Percentiles rank a stretch among this genome's conserved stretches.
These are phyloP conservation scores for Coreoperca whiteheadi DNA, from an alignment of 2,113 vertebrate species.

Conservation along the genomic window DNA sequence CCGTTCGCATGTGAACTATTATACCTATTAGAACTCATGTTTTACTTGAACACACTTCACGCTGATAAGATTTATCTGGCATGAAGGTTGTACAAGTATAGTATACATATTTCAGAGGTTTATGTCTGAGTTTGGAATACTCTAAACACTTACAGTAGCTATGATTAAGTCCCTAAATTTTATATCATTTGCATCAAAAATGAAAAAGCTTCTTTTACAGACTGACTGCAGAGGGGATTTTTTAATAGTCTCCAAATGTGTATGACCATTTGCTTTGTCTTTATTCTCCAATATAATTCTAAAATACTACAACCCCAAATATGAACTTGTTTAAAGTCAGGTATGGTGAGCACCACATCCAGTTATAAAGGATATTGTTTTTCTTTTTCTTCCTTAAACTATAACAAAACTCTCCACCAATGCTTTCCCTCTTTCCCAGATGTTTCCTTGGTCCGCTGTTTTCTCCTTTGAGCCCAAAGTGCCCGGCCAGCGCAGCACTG, in stretches of 20 bases:
- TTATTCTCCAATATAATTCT: background rate
- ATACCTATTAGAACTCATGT: background rate
- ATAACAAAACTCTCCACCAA: background rate
- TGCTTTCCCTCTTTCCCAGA: constrained; percentile 62
- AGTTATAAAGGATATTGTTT: background rate
- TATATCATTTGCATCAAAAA: background rate
- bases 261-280: background rate
- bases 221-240: background rate
- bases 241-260: background rate
- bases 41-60: background rate
- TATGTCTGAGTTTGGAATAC: background rate
- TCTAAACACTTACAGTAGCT: background rate
- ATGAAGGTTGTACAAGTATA: background rate
- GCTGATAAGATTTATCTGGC: background rate
- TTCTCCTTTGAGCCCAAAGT: constrained; percentile 84
- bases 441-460: constrained; percentile 86
- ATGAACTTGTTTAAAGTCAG: background rate
- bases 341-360: background rate
- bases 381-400: background rate
- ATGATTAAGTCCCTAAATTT: background rate
- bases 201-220: background rate
- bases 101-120: background rate
- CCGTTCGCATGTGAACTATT: background rate
- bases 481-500: constrained; percentile 78
- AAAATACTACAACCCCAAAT: background rate